A percentile compares a stretch with the other conserved stretches of the same genome.
phyloP scores from a whole-genome alignment of 2,797 vertebrate genomes.

The Luscinia megarhynchos region DNA sequence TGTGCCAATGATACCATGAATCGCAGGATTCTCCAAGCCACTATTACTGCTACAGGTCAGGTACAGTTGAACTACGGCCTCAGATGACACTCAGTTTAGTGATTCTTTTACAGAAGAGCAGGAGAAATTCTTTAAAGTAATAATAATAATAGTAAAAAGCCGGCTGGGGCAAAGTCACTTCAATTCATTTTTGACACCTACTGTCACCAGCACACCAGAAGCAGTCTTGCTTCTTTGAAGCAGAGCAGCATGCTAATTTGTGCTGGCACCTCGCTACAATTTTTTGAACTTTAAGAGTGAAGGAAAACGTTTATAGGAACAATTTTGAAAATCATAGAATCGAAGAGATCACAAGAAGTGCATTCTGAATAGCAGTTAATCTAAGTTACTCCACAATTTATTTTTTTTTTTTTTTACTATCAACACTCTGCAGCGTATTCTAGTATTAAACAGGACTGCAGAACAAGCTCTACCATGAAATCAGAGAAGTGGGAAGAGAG shows the following conservation, averaged over 20 bases:
- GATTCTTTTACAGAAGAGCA: neutral
- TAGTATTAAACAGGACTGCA: neutral
- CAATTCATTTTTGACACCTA: constrained; percentile 9
- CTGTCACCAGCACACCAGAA: neutral
- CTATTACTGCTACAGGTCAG: neutral
- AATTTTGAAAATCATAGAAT: neutral
- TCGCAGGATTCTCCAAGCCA: neutral
- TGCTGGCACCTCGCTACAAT: neutral
- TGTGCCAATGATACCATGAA: neutral
- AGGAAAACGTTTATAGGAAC: neutral
- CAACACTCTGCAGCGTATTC: neutral
- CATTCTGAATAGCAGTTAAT: neutral
- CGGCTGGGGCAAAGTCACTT: neutral
- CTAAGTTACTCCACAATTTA: neutral
- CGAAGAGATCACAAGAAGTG: neutral
- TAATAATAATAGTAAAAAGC: neutral
- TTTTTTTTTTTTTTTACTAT: neutral
- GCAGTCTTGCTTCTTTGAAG: constrained; percentile 23
- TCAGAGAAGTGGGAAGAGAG: neutral
- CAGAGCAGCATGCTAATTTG: constrained; percentile 1
- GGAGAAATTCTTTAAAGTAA: neutral
- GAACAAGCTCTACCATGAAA: constrained; percentile 53
- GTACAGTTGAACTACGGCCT: neutral
- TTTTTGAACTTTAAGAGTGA: constrained; percentile 3
- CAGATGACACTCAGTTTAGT: neutral